Conservation (phyloP, 2,888 invertebrate species). For the Pheosia gnoma region DNA sequence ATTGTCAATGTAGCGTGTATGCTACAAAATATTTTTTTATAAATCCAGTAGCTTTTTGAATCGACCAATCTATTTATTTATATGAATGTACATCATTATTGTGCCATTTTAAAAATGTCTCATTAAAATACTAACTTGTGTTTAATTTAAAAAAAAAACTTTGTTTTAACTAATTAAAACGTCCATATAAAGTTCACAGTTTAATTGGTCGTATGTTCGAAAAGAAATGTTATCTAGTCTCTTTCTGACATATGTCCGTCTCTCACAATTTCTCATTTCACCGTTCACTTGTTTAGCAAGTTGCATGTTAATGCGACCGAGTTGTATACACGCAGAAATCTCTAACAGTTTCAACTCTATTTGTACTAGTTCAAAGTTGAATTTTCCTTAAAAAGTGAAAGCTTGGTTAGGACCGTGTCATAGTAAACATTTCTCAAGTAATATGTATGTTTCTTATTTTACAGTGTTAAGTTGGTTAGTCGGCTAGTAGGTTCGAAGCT, state of each 20-base stretch:
- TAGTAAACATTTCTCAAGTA: slow-evolving; percentile 50
- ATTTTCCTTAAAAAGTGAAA: slow-evolving; percentile 40
- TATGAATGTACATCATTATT: background rate
- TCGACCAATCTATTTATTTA: too few relatives aligned
- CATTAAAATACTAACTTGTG: background rate
- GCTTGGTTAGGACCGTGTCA: slow-evolving; percentile 54
- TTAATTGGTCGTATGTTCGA: slow-evolving; percentile 49
- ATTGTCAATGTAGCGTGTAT: too few relatives aligned
- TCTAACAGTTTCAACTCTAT: slow-evolving; percentile 26
- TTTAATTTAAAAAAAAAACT: background rate
- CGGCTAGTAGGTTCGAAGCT: slow-evolving; percentile 77
- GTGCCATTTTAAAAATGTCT: background rate
- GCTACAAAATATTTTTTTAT: too few relatives aligned
- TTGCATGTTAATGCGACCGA: slow-evolving; percentile 56
- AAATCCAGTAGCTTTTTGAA: too few relatives aligned
- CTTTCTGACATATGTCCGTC: slow-evolving; percentile 64
- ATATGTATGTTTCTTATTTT: slow-evolving; percentile 83
- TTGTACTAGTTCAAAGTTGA: slow-evolving; percentile 10
- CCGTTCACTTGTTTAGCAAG: slow-evolving; percentile 83
- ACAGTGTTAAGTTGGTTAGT: slow-evolving; percentile 81
- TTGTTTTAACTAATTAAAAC: background rate
- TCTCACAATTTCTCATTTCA: slow-evolving; percentile 83
- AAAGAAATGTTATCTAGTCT: slow-evolving; percentile 69
- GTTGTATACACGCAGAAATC: slow-evolving; percentile 44
- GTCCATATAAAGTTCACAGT: slow-evolving; percentile 38